phyloP scores from a whole-genome alignment of 2,888 invertebrate genomes.

The Liposcelis brunnea region DNA sequence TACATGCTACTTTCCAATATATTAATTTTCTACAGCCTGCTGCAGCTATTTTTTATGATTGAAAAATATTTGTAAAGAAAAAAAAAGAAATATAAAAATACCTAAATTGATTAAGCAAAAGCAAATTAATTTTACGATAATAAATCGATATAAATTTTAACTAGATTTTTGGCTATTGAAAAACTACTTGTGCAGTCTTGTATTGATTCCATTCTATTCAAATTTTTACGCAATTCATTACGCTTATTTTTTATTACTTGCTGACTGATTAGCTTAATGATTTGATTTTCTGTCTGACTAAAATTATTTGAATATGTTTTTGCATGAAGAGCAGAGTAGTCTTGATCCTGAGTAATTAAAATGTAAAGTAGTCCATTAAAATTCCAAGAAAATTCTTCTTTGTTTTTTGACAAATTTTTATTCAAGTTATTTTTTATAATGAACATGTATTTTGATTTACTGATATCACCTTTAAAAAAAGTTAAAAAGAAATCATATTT shows the following conservation, averaged over 20 bases:
- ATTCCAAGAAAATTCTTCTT: conserved; percentile 7
- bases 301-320: neutral
- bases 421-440: conserved; percentile 1
- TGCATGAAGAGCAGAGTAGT: neutral
- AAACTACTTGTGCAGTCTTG: neutral
- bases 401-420: neutral
- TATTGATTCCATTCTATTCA: neutral
- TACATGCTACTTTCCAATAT: too few species aligned
- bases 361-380: conserved; percentile 3
- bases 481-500: too few species aligned
- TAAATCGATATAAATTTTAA: neutral
- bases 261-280: neutral
- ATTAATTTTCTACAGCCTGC: too few species aligned
- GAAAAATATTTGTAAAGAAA: too few species aligned
- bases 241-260: neutral
- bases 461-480: neutral
- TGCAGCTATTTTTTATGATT: too few species aligned
- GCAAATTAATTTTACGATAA: neutral
- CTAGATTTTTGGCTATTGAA: neutral
- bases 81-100: too few species aligned
- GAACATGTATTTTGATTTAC: neutral
- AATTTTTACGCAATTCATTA: neutral
- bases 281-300: neutral
- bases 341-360: neutral
- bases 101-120: too few species aligned